phyloP scores from a whole-genome alignment of 2,888 invertebrate genomes.

The Apamea anceps region DNA sequence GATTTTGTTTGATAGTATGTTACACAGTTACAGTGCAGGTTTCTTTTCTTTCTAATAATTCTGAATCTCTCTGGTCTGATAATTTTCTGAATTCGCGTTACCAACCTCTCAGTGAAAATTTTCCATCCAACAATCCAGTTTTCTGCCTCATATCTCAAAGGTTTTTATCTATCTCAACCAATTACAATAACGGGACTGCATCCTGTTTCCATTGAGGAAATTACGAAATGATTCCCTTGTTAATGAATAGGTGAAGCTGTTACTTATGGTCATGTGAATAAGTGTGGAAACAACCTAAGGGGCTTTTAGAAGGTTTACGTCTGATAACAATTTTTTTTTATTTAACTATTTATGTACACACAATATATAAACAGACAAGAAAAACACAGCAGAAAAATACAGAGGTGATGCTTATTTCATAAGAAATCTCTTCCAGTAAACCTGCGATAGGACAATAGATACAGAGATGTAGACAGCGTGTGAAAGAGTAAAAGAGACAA shows the following conservation, averaged over 20 bases:
- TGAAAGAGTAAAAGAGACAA: too few species aligned
- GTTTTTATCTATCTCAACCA: constrained; percentile 43
- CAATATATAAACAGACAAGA: too few species aligned
- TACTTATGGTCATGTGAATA: constrained; percentile 41
- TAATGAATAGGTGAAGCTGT: constrained; percentile 48
- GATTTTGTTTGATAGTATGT: background rate
- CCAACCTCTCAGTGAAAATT: background rate
- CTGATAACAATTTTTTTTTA: background rate
- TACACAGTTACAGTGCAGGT: background rate
- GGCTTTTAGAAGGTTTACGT: constrained; percentile 13
- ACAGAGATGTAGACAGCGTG: too few species aligned
- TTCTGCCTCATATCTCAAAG: constrained; percentile 29
- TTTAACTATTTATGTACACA: too few species aligned
- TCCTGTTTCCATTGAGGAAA: constrained; percentile 58
- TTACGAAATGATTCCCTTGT: constrained; percentile 55
- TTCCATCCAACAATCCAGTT: constrained; percentile 31
- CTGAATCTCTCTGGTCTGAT: background rate
- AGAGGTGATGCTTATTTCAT: too few species aligned
- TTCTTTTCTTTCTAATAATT: background rate
- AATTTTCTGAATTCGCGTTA: background rate
- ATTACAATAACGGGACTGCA: constrained; percentile 50
- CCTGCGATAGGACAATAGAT: too few species aligned
- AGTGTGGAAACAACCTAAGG: constrained; percentile 1
- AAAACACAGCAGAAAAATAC: too few species aligned
- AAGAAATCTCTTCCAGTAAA: too few species aligned